A percentile compares a stretch with the other conserved stretches of the same genome.
These are phyloP conservation scores for Notiomystis cincta DNA, from an alignment of 2,113 vertebrate species.

Conservation along the genomic window DNA sequence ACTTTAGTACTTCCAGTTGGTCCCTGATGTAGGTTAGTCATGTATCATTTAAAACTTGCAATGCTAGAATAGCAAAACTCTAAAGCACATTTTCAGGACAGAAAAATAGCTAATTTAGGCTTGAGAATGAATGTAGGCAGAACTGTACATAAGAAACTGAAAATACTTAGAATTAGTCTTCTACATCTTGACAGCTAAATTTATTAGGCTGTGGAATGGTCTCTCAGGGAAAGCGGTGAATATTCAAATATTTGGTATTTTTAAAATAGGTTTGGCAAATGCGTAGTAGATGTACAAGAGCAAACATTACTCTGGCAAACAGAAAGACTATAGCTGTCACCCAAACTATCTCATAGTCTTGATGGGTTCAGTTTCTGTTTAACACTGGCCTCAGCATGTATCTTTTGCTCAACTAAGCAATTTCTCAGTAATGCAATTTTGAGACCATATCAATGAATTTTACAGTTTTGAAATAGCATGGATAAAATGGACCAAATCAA, in stretches of 20 bases:
- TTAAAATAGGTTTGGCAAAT: not conserved
- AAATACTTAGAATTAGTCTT: not conserved
- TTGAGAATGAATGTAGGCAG: not conserved
- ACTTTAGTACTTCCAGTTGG: conserved; percentile 13
- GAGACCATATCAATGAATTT: not conserved
- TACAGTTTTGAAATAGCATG: not conserved
- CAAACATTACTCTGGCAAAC: not conserved
- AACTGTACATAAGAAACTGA: not conserved
- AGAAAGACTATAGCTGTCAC: not conserved
- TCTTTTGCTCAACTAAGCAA: not conserved
- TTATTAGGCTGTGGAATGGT: not conserved
- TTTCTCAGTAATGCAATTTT: not conserved
- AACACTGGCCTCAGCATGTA: not conserved
- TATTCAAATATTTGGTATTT: not conserved
- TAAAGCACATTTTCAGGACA: not conserved
- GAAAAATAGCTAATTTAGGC: not conserved
- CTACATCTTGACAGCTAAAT: not conserved
- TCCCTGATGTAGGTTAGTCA: not conserved
- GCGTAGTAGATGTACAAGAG: not conserved
- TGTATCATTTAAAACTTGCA: conserved; percentile 3
- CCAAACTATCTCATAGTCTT: not conserved
- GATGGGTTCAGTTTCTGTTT: not conserved
- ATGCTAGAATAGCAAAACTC: not conserved
- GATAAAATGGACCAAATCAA: not conserved
- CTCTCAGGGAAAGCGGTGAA: not conserved